These are phyloP conservation scores for Seladonia tumulorum DNA, from an alignment of 2,888 invertebrate genomes.

Conservation along the genomic window DNA sequence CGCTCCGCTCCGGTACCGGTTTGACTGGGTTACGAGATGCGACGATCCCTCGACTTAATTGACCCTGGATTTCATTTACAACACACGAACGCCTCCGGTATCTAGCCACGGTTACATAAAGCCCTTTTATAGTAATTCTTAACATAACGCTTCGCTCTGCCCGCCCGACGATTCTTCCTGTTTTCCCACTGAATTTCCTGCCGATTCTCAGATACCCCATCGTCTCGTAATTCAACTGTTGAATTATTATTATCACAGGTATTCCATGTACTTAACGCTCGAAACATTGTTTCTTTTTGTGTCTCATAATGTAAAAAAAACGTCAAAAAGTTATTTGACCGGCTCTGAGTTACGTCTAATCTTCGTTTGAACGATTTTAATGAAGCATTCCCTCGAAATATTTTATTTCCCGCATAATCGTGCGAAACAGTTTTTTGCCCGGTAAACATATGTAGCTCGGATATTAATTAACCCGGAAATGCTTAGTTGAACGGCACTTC, in stretches of 20 bases:
- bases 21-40: conserved; percentile 72
- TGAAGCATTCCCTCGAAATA: neutral
- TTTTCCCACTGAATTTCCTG: neutral
- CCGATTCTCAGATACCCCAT: neutral
- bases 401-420: neutral
- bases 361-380: too few species aligned
- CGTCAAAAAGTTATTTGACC: too few species aligned
- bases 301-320: too few species aligned
- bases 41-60: conserved; percentile 68
- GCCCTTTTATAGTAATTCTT: conserved; percentile 38
- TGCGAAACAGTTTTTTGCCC: neutral
- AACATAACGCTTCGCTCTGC: conserved; percentile 17
- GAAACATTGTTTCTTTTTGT: too few species aligned
- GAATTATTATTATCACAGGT: too few species aligned
- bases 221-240: too few species aligned
- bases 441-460: neutral
- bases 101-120: conserved; percentile 14
- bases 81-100: conserved; percentile 35
- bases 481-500: neutral
- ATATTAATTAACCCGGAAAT: conserved; percentile 8
- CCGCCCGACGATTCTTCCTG: neutral
- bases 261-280: too few species aligned
- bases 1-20: conserved; percentile 66
- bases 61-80: conserved; percentile 69
- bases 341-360: too few species aligned